These are phyloP conservation scores for Saturnia pavonia DNA, from an alignment of 2,888 invertebrate genomes.

Conservation along the genomic window DNA sequence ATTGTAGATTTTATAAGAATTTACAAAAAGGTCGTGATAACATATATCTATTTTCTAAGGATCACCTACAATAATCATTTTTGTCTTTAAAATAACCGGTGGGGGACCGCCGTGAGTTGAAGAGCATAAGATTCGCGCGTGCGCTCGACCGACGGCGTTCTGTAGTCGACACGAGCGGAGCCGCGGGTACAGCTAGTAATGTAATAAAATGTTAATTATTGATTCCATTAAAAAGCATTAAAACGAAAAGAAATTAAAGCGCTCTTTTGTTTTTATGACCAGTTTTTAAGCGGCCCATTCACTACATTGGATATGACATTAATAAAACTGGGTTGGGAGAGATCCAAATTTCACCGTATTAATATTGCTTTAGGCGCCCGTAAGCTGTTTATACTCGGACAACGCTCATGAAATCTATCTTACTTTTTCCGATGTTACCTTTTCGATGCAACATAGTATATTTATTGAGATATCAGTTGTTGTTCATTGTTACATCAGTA, in stretches of 20 bases:
- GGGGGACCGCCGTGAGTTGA: too few relatives aligned
- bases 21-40: too few relatives aligned
- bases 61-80: too few relatives aligned
- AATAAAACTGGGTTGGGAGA: conserved; percentile 55
- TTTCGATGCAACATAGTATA: neutral
- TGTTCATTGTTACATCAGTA: neutral
- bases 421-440: conserved; percentile 25
- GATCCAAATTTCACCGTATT: conserved; percentile 46
- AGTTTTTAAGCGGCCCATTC: conserved; percentile 38
- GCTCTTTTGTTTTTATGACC: conserved; percentile 55
- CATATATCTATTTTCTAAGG: too few relatives aligned
- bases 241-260: conserved; percentile 35
- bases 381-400: conserved; percentile 34
- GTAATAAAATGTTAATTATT: too few relatives aligned
- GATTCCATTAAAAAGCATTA: neutral
- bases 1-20: too few relatives aligned
- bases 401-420: conserved; percentile 27
- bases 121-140: too few relatives aligned
- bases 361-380: conserved; percentile 24
- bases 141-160: too few relatives aligned
- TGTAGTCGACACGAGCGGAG: too few relatives aligned
- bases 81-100: too few relatives aligned
- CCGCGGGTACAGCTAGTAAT: too few relatives aligned
- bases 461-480: neutral
- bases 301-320: conserved; percentile 48